Percentiles rank a stretch among this genome's conserved stretches.
Evolutionary conservation across 2,113 vertebrate species (phyloP).

Genomic region (Lepus timidus): DNA sequence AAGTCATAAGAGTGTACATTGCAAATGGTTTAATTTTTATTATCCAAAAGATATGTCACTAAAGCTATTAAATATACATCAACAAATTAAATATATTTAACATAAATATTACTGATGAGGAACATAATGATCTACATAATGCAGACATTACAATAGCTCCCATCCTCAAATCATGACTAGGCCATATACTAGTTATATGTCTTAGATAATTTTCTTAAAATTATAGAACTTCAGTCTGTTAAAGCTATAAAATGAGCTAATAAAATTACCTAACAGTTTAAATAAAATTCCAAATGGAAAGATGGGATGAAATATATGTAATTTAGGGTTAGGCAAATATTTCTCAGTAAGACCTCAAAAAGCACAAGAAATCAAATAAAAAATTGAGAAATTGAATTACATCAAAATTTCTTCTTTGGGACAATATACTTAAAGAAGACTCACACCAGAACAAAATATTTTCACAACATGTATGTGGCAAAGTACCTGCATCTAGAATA

Average conservation of each 20-base stretch:
- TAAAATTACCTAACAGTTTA: not conserved
- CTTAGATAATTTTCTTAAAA: not conserved
- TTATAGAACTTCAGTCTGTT: not conserved
- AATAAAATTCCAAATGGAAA: not conserved
- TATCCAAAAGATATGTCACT: not conserved
- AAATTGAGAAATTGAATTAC: not conserved
- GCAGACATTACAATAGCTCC: not conserved
- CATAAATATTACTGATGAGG: not conserved
- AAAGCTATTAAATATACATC: not conserved
- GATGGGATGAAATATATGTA: not conserved
- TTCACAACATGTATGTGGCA: not conserved
- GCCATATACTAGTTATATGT: not conserved
- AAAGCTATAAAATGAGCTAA: not conserved
- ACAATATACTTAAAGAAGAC: not conserved
- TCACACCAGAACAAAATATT: not conserved
- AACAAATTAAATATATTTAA: not conserved
- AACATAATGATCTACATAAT: not conserved
- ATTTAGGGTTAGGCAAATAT: not conserved
- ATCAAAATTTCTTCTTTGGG: not conserved
- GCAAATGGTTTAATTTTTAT: not conserved
- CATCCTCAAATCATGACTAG: not conserved
- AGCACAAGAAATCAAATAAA: too few relatives aligned
- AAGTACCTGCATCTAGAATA: not conserved
- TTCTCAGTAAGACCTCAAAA: not conserved
- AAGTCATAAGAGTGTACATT: not conserved